Conservation (phyloP, 2,888 invertebrate genomes). For the Lumbricus terrestris region DNA sequence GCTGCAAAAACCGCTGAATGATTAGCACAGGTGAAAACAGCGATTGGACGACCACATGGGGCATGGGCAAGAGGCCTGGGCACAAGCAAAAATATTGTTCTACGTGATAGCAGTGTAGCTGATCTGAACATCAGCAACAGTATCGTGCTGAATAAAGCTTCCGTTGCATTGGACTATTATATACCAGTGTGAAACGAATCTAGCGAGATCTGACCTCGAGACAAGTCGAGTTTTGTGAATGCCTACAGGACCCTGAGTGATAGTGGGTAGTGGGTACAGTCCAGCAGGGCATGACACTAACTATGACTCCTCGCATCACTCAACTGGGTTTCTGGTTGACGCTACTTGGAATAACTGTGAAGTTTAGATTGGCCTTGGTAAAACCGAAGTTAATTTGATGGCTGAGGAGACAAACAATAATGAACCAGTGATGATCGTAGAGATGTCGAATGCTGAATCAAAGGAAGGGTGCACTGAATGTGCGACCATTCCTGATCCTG, state of each 20-base stretch:
- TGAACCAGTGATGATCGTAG: not conserved
- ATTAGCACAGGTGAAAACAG: not conserved
- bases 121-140: not conserved
- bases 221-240: no score
- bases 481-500: not conserved
- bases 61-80: not conserved
- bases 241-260: not conserved
- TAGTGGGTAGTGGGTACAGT: not conserved
- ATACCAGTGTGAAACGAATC: no score
- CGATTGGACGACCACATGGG: not conserved
- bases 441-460: not conserved
- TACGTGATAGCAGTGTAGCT: not conserved
- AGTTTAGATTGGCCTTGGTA: not conserved
- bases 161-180: not conserved
- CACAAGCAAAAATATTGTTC: not conserved
- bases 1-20: not conserved
- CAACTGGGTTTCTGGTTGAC: not conserved
- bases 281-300: not conserved
- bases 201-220: no score
- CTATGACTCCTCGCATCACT: not conserved
- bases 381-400: not conserved
- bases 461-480: not conserved
- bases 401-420: not conserved
- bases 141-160: not conserved
- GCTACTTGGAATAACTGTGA: not conserved